Conservation (phyloP, 1,140 invertebrate genomes). For the Papilio polytes region DNA sequence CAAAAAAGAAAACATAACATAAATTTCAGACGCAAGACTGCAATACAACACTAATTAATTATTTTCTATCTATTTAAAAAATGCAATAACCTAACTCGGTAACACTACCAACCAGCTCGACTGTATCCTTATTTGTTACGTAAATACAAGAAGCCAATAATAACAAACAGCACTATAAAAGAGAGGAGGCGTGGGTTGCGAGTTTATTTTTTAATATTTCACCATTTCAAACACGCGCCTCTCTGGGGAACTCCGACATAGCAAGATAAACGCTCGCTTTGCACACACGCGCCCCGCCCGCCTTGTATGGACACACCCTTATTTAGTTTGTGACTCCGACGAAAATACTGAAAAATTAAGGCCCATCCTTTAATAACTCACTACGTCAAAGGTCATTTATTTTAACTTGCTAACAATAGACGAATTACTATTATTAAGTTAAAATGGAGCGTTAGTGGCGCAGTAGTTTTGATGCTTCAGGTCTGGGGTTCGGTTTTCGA, state of each 20-base stretch:
- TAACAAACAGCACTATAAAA: constrained; percentile 22
- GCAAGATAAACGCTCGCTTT: constrained; percentile 46
- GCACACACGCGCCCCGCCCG: constrained; percentile 40
- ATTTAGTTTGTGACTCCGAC: constrained; percentile 43
- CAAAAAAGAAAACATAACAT: no score
- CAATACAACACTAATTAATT: no score
- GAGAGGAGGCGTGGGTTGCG: constrained; percentile 43
- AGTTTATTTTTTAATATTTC: constrained; percentile 67
- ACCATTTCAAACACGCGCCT: constrained; percentile 64
- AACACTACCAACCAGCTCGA: no score
- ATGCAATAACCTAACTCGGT: no score
- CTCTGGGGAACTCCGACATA: constrained; percentile 59
- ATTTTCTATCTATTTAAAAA: no score
- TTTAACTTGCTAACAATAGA: constrained; percentile 4
- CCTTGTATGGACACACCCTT: constrained; percentile 48
- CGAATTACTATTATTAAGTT: constrained; percentile 4
- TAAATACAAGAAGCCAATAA: neutral
- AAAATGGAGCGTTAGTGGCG: no score
- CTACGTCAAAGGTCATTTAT: neutral
- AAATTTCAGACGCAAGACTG: no score
- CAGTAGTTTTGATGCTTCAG: no score
- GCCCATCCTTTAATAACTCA: constrained; percentile 18
- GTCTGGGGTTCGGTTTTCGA: no score
- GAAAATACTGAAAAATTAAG: constrained; percentile 43
- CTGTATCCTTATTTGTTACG: neutral